Percentiles rank a stretch among this genome's conserved stretches.
Evolutionary conservation across 2,888 invertebrate species (phyloP).

Genomic region (Eristalis tenax): DNA sequence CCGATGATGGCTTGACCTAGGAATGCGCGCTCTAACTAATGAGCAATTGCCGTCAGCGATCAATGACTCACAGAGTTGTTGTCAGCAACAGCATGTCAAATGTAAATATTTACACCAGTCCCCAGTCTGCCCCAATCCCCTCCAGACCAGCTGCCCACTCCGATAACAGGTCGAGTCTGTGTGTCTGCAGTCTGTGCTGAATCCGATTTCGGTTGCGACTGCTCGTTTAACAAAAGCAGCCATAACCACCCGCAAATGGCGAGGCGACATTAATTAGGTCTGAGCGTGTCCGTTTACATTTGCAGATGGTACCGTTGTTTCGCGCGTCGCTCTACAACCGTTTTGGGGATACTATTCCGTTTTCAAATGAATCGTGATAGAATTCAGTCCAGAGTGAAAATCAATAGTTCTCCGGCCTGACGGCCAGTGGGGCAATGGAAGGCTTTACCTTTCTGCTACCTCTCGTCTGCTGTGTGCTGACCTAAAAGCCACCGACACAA

Average conservation of each 20-base stretch:
- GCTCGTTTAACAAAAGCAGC: neutral
- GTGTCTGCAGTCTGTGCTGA: neutral
- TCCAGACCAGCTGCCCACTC: too few relatives aligned
- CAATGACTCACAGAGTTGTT: slow-evolving; percentile 26
- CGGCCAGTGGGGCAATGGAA: neutral
- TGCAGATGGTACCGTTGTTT: slow-evolving; percentile 10
- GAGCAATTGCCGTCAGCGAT: slow-evolving; percentile 20
- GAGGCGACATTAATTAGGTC: neutral
- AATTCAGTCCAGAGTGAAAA: slow-evolving; percentile 24
- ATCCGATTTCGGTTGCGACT: neutral
- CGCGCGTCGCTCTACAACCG: neutral
- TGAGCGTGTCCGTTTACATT: neutral
- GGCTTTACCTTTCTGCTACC: neutral
- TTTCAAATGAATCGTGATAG: slow-evolving; percentile 7
- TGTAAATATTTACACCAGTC: slow-evolving; percentile 40
- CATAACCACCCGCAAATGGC: neutral
- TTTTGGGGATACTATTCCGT: slow-evolving; percentile 8
- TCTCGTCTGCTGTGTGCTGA: neutral
- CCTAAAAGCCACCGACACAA: neutral
- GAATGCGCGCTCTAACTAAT: slow-evolving; percentile 12
- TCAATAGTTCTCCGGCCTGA: slow-evolving; percentile 5
- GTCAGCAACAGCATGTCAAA: neutral
- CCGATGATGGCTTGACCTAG: slow-evolving; percentile 24
- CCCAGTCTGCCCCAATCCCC: neutral
- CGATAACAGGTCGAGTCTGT: neutral